A percentile compares a stretch with the other conserved stretches of the same genome.
Conservation (phyloP, 2,888 invertebrate species). For the Strigamia crassipes region DNA sequence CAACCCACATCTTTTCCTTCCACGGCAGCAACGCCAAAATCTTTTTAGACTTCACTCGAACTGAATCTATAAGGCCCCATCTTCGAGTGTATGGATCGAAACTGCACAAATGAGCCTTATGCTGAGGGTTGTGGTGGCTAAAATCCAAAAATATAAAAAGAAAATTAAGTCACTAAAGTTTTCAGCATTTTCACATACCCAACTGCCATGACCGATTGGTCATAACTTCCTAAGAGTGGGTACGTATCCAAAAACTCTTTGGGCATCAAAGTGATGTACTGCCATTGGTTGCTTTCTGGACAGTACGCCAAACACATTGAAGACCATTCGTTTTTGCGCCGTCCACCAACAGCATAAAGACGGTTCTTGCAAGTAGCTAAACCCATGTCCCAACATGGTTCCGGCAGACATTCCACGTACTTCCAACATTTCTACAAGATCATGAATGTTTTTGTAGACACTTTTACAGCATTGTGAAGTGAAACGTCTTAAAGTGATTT, state of each 20-base stretch:
- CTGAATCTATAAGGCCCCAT: neutral
- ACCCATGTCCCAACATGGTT: slow-evolving; percentile 45
- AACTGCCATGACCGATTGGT: slow-evolving; percentile 18
- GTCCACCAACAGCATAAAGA: slow-evolving; percentile 29
- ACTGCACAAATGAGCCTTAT: neutral
- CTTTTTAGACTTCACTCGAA: neutral
- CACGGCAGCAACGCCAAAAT: slow-evolving; percentile 1
- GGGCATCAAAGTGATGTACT: slow-evolving; percentile 10
- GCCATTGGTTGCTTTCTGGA: slow-evolving; percentile 22
- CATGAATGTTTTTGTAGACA: too few relatives aligned
- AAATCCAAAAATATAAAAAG: neutral
- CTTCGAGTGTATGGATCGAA: neutral
- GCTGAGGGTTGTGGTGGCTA: slow-evolving; percentile 22
- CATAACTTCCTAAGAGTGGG: neutral
- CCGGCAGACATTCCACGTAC: neutral
- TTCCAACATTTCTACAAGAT: slow-evolving; percentile 32
- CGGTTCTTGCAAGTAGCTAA: slow-evolving; percentile 8
- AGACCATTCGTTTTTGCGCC: slow-evolving; percentile 39
- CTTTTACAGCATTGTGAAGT: too few relatives aligned
- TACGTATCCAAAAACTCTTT: slow-evolving; percentile 36
- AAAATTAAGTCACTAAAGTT: neutral
- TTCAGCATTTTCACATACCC: slow-evolving; percentile 1
- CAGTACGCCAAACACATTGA: slow-evolving; percentile 13
- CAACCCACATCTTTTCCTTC: slow-evolving; percentile 32
- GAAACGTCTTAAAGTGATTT: too few relatives aligned